phyloP scores from a whole-genome alignment of 2,888 invertebrate genomes.

The Alsophila aescularia region DNA sequence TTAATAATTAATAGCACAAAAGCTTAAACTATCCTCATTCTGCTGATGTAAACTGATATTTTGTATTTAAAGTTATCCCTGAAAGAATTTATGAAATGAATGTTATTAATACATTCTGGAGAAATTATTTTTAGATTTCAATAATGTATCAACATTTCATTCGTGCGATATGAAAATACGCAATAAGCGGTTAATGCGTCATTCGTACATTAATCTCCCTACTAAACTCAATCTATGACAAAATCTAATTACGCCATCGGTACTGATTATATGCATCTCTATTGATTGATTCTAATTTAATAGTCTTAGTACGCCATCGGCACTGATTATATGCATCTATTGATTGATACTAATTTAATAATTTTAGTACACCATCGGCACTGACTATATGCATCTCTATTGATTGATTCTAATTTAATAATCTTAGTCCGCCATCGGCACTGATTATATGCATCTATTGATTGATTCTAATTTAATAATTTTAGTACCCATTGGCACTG shows the following conservation, averaged over 20 bases:
- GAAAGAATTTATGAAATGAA: neutral
- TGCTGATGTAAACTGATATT: no score
- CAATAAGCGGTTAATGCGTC: slow-evolving; percentile 20
- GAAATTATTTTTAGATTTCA: slow-evolving; percentile 7
- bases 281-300: no score
- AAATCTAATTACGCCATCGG: neutral
- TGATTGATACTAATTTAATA: no score
- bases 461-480: no score
- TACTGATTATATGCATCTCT: neutral
- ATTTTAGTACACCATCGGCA: neutral
- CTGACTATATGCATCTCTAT: neutral
- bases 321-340: no score
- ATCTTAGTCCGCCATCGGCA: no score
- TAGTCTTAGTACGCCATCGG: no score
- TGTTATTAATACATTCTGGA: neutral
- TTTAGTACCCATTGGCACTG: neutral
- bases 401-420: no score
- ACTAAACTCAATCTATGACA: neutral
- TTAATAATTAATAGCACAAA: neutral
- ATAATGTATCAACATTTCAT: slow-evolving; percentile 18
- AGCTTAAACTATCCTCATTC: no score
- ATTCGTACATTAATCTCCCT: slow-evolving; percentile 5
- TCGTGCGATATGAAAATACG: slow-evolving; percentile 15
- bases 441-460: no score
- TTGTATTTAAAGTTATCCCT: neutral